Percentiles rank a stretch among this genome's conserved stretches.
phyloP scores from a whole-genome alignment of 2,797 vertebrate genomes.

The Pterois miles region DNA sequence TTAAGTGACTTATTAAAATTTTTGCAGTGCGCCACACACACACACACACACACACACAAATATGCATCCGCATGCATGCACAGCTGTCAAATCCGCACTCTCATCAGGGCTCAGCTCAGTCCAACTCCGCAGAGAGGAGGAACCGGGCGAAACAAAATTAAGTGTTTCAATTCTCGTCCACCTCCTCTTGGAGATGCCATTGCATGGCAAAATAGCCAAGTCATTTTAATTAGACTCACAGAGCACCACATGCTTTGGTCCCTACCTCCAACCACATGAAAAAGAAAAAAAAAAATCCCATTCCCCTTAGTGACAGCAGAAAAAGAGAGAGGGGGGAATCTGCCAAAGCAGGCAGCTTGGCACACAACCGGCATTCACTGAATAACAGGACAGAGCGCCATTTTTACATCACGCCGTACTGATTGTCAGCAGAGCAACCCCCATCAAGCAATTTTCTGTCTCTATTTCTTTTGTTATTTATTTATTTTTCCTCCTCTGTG shows the following conservation, averaged over 20 bases:
- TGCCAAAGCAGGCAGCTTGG: conserved; percentile 70
- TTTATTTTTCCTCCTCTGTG: conserved; percentile 20
- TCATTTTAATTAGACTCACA: conserved; percentile 77
- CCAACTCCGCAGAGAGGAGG: conserved; percentile 63
- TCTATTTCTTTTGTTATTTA: conserved; percentile 34
- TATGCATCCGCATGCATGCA: conserved; percentile 36
- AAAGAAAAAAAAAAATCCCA: conserved; percentile 49
- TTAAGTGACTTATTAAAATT: conserved; percentile 57
- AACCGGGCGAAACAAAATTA: conserved; percentile 63
- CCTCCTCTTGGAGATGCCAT: conserved; percentile 61
- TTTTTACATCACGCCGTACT: conserved; percentile 62
- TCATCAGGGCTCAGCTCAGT: conserved; percentile 58
- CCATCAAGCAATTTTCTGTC: conserved; percentile 53
- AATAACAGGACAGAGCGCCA: conserved; percentile 47
- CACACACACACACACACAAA: not conserved
- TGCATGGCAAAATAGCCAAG: conserved; percentile 68
- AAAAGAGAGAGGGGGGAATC: conserved; percentile 15
- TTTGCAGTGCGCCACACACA: conserved; percentile 16
- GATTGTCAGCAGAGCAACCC: conserved; percentile 57
- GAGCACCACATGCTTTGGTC: conserved; percentile 66
- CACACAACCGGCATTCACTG: conserved; percentile 48
- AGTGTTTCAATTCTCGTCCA: conserved; percentile 70
- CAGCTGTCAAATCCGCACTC: conserved; percentile 62
- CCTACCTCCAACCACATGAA: conserved; percentile 63
- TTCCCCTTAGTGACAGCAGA: conserved; percentile 59